Conservation (phyloP, 1,140 invertebrate species). For the Liolophura sinensis region DNA sequence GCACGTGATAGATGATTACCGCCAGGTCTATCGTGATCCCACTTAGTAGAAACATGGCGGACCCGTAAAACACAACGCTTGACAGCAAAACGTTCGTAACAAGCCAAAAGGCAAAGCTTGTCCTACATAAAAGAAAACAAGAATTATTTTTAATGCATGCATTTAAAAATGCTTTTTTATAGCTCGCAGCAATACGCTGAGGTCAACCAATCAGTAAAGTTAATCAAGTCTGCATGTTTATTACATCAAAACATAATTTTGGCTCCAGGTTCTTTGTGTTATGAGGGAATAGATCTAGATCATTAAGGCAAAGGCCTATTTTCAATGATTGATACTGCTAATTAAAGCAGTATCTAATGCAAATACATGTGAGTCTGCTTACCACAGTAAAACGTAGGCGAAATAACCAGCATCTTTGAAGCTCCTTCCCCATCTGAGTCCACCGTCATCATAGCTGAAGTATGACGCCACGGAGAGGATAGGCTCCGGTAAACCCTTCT, state of each 20-base stretch:
- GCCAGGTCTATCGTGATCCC: conserved; percentile 39
- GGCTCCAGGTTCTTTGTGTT: no score
- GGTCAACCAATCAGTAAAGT: background rate
- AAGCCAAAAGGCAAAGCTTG: conserved; percentile 43
- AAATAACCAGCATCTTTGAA: conserved; percentile 37
- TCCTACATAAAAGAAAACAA: conserved; percentile 28
- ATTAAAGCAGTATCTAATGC: no score
- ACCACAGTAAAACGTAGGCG: conserved; percentile 40
- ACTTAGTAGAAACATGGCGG: conserved; percentile 30
- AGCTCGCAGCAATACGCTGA: background rate
- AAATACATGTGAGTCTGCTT: no score
- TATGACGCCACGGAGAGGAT: conserved; percentile 38
- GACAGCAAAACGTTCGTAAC: conserved; percentile 36
- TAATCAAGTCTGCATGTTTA: no score
- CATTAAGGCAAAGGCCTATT: no score
- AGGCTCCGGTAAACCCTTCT: conserved; percentile 37
- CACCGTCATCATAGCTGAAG: conserved; percentile 35
- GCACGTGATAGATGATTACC: conserved; percentile 34
- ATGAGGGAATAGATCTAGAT: no score
- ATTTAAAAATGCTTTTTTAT: background rate
- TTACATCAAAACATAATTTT: no score
- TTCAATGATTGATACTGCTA: no score
- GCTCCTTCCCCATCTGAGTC: conserved; percentile 34
- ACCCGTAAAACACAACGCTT: conserved; percentile 40
- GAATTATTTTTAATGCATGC: background rate